These are phyloP conservation scores for Mechanitis mazaeus DNA, from an alignment of 2,888 invertebrate genomes.

Conservation along the genomic window DNA sequence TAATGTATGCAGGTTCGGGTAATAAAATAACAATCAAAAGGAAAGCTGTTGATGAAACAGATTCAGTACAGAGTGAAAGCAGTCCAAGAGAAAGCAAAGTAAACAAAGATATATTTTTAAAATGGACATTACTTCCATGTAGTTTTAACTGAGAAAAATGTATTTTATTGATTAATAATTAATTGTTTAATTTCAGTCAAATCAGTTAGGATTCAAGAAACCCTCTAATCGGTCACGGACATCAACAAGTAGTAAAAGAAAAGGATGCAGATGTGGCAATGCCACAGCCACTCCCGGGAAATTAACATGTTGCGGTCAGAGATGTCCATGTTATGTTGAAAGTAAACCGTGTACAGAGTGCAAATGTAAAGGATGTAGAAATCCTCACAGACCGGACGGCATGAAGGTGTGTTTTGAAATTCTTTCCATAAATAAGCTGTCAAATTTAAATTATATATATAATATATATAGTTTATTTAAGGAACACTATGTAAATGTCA, in stretches of 20 bases:
- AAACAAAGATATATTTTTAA: constrained; percentile 31
- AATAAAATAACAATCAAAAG: constrained; percentile 90
- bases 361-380: constrained; percentile 93
- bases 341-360: constrained; percentile 93
- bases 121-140: not conserved
- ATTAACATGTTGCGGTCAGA: constrained; percentile 93
- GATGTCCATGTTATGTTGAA: constrained; percentile 95
- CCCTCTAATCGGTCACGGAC: constrained; percentile 66
- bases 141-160: not conserved
- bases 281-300: constrained; percentile 93
- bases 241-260: constrained; percentile 73
- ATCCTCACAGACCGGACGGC: constrained; percentile 90
- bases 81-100: constrained; percentile 63
- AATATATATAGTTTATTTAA: not conserved
- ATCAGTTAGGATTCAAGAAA: constrained; percentile 66
- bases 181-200: constrained; percentile 48
- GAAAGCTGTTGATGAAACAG: constrained; percentile 80
- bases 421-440: constrained; percentile 4
- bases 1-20: constrained; percentile 86
- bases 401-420: constrained; percentile 77
- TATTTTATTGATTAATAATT: constrained; percentile 22
- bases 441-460: not conserved
- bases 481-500: not conserved
- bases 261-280: constrained; percentile 93
- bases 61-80: constrained; percentile 57